phyloP scores from a whole-genome alignment of 2,113 vertebrate genomes.

The Burhinus bistriatus region DNA sequence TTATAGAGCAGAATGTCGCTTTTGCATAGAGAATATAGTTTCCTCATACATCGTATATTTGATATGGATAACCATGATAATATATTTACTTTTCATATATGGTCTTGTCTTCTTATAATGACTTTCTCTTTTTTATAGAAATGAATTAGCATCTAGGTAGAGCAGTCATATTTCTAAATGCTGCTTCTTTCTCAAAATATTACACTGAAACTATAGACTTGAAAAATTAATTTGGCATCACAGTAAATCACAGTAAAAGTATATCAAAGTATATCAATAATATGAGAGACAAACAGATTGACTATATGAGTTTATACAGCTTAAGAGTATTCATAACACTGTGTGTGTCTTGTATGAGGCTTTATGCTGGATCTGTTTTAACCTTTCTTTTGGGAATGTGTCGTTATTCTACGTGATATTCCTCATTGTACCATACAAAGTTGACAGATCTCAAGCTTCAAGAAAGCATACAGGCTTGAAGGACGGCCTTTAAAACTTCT shows the following conservation, averaged over 20 bases:
- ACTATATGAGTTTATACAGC: not conserved
- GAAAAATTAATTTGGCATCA: not conserved
- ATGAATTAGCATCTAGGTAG: not conserved
- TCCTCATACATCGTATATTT: not conserved
- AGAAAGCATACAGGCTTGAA: not conserved
- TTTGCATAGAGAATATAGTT: not conserved
- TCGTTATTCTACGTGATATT: not conserved
- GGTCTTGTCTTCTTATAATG: not conserved
- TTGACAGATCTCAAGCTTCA: not conserved
- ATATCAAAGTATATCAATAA: not conserved
- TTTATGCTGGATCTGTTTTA: not conserved
- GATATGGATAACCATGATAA: not conserved
- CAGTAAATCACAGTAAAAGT: not conserved
- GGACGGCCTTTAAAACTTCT: not conserved
- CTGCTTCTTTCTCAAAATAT: not conserved
- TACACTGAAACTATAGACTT: not conserved
- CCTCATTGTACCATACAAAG: not conserved
- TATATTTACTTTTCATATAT: conserved; percentile 13
- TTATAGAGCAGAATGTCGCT: not conserved
- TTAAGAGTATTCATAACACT: not conserved
- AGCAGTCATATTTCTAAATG: not conserved
- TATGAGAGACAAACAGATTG: not conserved
- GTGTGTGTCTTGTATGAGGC: not conserved
- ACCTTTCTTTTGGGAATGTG: not conserved
- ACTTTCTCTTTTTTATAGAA: not conserved